Base-by-base conservation (phyloP, 2,113 vertebrate species). In the Hylia prasina region DNA sequence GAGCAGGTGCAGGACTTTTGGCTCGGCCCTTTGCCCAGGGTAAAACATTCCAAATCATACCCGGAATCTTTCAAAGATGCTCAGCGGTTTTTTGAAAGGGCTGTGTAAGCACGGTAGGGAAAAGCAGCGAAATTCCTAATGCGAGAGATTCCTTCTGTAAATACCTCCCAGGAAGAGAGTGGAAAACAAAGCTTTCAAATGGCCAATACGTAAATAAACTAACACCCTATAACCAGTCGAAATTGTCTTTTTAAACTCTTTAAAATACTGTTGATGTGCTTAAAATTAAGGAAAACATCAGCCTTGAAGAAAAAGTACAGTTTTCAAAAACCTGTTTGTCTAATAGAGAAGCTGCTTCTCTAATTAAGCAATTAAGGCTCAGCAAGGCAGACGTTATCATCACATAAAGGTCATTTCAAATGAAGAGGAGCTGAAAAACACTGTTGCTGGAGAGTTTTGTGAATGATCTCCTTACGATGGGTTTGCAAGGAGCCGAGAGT, bases 341-440 rank as follows among this genome's bases (percentile, higher is more conserved):
- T 96, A 90, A 76, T 82, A 86, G 89, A 78, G 90, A 95, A 96
- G 78, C 60, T 61, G 54, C 66, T 97, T 95, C 94, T 85, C 89
- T 97, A 97, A 97, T 97, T 96, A 98, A 98, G 94, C 95, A 96
- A 97, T 97, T 97, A 97, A 95, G 33, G 91, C 95, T 95, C 91
- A 95, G 94, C 81, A 92, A 97, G 95, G 90, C 90, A 96, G 97
- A 95, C 12, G 15, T 80, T 82, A 91, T 94, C 87, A 81, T 79
- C 82, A 76, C 57, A 87, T 95, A 96, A 97, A 98, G 97, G 96
- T 97, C 96, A 96, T 87, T 95, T 94, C 81, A 95, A 97, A 97
- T 87, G 95, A 94, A 91, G 83, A 96, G 61, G 56, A 70, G 82
- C 77, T 77, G 64, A 63, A 88, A 75, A 94, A 42, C 48, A 50